These are phyloP conservation scores for Hipparchia semele DNA, from an alignment of 2,888 invertebrate species.

Conservation along the genomic window DNA sequence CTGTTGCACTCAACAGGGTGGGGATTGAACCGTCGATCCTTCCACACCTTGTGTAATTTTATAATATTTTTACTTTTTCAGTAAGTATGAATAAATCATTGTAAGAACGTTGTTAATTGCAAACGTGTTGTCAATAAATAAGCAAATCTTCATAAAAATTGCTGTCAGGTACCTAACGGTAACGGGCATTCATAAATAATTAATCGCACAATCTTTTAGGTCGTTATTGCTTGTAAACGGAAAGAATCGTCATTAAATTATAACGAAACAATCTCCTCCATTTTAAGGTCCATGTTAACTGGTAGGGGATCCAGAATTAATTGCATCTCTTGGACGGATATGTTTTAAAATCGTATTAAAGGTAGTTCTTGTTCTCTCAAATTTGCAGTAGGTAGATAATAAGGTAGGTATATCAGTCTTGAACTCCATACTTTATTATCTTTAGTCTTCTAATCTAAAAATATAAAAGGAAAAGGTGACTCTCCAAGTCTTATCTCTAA, in stretches of 20 bases:
- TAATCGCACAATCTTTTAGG: conserved; percentile 33
- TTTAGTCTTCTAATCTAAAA: too few relatives aligned
- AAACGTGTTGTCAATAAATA: conserved; percentile 23
- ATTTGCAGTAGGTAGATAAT: not conserved
- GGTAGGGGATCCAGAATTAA: conserved; percentile 61
- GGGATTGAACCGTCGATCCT: too few relatives aligned
- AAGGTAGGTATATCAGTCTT: not conserved
- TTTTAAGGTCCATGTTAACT: conserved; percentile 49
- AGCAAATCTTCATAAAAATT: conserved; percentile 31
- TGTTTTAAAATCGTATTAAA: conserved; percentile 29
- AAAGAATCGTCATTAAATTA: conserved; percentile 61
- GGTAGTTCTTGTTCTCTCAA: conserved; percentile 24
- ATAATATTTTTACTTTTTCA: too few relatives aligned
- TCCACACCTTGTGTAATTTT: too few relatives aligned
- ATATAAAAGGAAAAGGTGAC: too few relatives aligned
- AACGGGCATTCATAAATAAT: conserved; percentile 33
- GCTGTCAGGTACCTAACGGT: conserved; percentile 23
- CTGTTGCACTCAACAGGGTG: too few relatives aligned
- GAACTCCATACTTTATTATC: not conserved
- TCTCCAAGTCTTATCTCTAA: too few relatives aligned
- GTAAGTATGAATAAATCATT: too few relatives aligned
- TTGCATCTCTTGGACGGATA: conserved; percentile 45
- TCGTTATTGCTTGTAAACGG: conserved; percentile 57
- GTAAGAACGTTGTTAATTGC: not conserved
- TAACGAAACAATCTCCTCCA: conserved; percentile 57